phyloP scores from a whole-genome alignment of 2,113 vertebrate species.

The Lycaon pictus region DNA sequence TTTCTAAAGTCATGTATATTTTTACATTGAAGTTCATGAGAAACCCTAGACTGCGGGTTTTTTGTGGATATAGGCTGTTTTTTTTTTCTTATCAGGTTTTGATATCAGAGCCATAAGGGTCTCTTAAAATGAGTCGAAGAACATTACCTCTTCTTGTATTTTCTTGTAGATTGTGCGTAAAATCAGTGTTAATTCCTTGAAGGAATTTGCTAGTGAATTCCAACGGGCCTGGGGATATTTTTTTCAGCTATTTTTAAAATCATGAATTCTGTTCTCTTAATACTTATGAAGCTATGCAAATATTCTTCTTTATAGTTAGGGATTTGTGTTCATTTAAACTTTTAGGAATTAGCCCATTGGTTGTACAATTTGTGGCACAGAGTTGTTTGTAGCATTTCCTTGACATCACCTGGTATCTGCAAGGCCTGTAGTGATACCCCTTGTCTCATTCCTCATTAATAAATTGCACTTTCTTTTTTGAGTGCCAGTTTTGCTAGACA shows the following conservation, averaged over 20 bases:
- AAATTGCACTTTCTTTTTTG: neutral
- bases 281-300: neutral
- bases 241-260: neutral
- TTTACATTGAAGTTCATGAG: neutral
- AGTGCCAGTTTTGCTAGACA: neutral
- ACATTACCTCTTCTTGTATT: neutral
- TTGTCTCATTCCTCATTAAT: neutral
- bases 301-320: neutral
- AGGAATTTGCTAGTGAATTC: neutral
- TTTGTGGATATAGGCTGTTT: neutral
- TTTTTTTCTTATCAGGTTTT: neutral
- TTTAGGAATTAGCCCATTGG: neutral
- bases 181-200: neutral
- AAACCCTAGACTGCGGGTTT: neutral
- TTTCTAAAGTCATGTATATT: neutral
- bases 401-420: neutral
- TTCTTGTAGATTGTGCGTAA: neutral
- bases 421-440: rapidly evolving
- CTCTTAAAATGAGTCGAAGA: neutral
- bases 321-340: neutral
- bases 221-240: neutral
- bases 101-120: neutral
- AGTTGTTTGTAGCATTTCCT: rapidly evolving
- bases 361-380: neutral
- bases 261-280: neutral